phyloP scores from a whole-genome alignment of 92 coral and sea anemone species.

The Micromussa lordhowensis region DNA sequence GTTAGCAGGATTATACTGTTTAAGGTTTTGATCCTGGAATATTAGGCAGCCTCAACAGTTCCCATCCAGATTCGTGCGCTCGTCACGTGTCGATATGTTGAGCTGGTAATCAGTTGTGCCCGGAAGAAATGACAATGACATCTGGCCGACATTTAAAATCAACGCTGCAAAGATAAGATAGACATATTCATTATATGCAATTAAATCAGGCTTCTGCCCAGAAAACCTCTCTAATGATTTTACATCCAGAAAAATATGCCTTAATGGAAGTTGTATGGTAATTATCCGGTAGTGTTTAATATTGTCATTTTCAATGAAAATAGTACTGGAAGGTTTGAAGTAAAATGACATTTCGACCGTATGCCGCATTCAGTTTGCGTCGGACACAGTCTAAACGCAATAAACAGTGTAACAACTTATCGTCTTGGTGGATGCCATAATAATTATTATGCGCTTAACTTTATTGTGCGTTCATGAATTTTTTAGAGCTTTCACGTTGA shows the following conservation, averaged over 20 bases:
- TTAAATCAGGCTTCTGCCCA: neutral
- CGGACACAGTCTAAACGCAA: too few species aligned
- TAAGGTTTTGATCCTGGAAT: neutral
- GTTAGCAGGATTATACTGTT: neutral
- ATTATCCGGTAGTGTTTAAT: neutral
- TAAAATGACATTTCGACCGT: neutral
- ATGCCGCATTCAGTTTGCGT: neutral
- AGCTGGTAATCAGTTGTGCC: neutral
- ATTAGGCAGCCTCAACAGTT: too few species aligned
- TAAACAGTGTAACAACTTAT: neutral
- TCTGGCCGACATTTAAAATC: neutral
- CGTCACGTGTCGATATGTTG: too few species aligned
- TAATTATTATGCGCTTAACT: slow-evolving; percentile 4
- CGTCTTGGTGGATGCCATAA: neutral
- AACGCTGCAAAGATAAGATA: neutral
- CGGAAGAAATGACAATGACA: neutral
- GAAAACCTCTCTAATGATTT: neutral
- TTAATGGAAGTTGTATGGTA: neutral
- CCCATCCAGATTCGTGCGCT: too few species aligned
- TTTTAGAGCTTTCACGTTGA: neutral
- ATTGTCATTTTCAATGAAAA: neutral
- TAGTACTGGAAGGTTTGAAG: neutral
- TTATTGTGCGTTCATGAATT: slow-evolving; percentile 16
- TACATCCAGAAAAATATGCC: neutral
- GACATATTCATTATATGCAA: neutral